Base-by-base conservation (phyloP, 2,797 vertebrate genomes). In the Argya squamiceps region DNA sequence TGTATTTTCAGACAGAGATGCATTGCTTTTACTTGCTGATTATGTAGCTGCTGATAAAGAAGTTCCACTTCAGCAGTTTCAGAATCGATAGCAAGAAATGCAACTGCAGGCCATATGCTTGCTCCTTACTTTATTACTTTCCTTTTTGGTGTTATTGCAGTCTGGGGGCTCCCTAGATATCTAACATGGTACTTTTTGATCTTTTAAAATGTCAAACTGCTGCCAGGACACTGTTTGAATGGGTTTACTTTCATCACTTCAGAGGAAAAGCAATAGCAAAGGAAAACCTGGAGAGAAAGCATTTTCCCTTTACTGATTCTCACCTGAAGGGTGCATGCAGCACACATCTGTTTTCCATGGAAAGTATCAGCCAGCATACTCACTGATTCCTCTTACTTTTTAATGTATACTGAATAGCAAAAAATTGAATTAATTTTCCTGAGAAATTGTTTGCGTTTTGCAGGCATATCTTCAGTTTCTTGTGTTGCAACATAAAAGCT, bases 61-160 rank as follows among this genome's bases (percentile, higher is more conserved):
- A 92, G 75, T 92, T 96, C 59, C n/a, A 64, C 36, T 87, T 95
- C 89, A 95, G 87, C 78, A 80, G 64, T 80, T 88, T 88, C 75
- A 91, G 78, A 96, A 91, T 92, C 89, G 89, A 94, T 96, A 93
- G 56, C 52, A 94, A 88, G 56, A 94, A 92, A 88, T 78, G 60
- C 64, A 92, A 77, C 75, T 83, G 27, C 32, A 50, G 78, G 68
- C 82, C 78, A 80, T 88, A 83, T 80, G 71, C 29, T 90, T 83
- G 24, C 46, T 94, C 34, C 68, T 89, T 91, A 65, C 17, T 83
- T 84, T 92, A 93, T 82, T 92, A 36, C 75, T 84, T 93, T 85
- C 75, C 22, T 82, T 77, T 92, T 67, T 53, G 56, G 63, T 74
- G 41, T 79, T 91, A 92, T 34, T 91, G 68, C 68, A 89, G 75